These are phyloP conservation scores for Opisthograptis luteolata DNA, from an alignment of 2,888 invertebrate genomes.

Conservation along the genomic window DNA sequence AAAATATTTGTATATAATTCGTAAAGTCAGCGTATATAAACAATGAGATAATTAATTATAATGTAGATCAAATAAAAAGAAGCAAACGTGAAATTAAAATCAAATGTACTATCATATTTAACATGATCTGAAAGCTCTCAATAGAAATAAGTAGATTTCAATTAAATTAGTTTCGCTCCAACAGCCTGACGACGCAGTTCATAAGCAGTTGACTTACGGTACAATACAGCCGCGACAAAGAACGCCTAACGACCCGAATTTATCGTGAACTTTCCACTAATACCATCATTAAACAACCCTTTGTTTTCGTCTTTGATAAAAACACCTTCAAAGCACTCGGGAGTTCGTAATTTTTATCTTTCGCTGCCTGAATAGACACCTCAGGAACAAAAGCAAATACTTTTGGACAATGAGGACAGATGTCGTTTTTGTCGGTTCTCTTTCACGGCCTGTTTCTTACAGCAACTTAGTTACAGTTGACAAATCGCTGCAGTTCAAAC, in stretches of 20 bases:
- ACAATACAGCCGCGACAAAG: slow-evolving; percentile 78
- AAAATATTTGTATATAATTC: too few species aligned
- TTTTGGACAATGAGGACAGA: slow-evolving; percentile 61
- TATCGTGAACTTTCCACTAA: slow-evolving; percentile 82
- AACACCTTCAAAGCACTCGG: slow-evolving; percentile 69
- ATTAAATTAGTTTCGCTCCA: slow-evolving; percentile 45
- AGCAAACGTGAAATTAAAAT: too few species aligned
- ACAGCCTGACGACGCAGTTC: slow-evolving; percentile 55
- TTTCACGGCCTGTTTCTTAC: slow-evolving; percentile 44
- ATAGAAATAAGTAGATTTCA: slow-evolving; percentile 38
- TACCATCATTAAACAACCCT: slow-evolving; percentile 81
- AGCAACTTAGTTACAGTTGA: slow-evolving; percentile 36
- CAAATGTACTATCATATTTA: neutral
- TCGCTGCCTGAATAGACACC: slow-evolving; percentile 65
- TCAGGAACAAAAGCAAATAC: slow-evolving; percentile 68
- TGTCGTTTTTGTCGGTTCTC: slow-evolving; percentile 46
- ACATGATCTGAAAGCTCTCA: neutral
- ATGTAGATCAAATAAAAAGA: neutral
- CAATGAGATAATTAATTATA: neutral
- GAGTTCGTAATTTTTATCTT: slow-evolving; percentile 80
- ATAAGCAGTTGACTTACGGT: slow-evolving; percentile 64
- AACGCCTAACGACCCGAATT: slow-evolving; percentile 78
- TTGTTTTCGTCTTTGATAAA: slow-evolving; percentile 81
- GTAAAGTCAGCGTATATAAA: too few species aligned
- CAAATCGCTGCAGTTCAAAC: slow-evolving; percentile 34